Conservation (phyloP, 2,113 vertebrate genomes). For the Phalacrocorax brasilianus region DNA sequence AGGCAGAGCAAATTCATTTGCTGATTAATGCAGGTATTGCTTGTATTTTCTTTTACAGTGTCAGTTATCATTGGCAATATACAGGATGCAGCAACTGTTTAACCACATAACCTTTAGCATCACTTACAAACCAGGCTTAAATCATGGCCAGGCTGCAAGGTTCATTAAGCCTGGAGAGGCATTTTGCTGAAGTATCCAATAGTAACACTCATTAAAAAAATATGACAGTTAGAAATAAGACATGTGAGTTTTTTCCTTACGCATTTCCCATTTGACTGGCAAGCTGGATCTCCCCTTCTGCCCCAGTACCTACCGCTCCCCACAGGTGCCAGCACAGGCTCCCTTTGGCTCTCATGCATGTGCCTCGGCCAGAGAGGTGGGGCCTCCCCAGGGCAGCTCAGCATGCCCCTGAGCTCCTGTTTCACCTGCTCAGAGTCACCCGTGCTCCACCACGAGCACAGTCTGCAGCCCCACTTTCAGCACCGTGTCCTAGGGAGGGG, state of each 20-base stretch:
- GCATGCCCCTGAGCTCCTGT: not conserved
- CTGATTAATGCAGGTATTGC: not conserved
- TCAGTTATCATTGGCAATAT: not conserved
- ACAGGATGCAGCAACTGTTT: not conserved
- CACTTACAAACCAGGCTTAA: not conserved
- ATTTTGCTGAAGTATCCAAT: not conserved
- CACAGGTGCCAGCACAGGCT: rapidly evolving
- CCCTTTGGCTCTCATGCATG: rapidly evolving
- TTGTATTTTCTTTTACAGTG: not conserved
- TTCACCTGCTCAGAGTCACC: not conserved
- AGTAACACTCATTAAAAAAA: not conserved
- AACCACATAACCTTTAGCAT: not conserved
- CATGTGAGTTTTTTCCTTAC: not conserved
- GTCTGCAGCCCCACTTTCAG: not conserved
- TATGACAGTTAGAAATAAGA: not conserved
- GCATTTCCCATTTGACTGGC: not conserved
- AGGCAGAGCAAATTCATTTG: conserved; percentile 8
- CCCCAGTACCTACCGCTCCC: rapidly evolving
- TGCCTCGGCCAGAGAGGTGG: not conserved
- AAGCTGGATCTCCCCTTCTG: too few species aligned
- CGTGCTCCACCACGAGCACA: rapidly evolving
- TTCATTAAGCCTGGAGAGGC: not conserved
- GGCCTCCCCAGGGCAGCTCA: not conserved
- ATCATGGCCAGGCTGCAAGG: not conserved
- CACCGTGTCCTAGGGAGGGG: rapidly evolving